A percentile compares a stretch with the other conserved stretches of the same genome.
These are phyloP conservation scores for Tamandua tetradactyla DNA, from an alignment of 2,797 vertebrate genomes.

Conservation along the genomic window DNA sequence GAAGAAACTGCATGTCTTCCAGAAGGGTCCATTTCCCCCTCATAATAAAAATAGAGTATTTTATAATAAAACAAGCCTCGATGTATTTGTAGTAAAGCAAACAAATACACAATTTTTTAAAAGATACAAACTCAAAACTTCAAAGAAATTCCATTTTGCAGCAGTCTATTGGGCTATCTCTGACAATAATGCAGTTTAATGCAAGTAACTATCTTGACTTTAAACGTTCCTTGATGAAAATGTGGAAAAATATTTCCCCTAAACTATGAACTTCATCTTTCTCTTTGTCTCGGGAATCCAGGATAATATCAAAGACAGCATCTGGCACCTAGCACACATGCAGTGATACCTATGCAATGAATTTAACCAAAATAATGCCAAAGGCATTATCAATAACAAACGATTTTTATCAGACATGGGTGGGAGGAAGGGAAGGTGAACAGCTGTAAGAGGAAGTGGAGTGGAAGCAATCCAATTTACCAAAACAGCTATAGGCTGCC, in stretches of 20 bases:
- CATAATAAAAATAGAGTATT: neutral
- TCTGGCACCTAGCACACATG: neutral
- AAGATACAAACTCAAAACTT: neutral
- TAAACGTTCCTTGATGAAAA: neutral
- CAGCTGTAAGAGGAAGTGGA: constrained; percentile 51
- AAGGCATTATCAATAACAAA: constrained; percentile 26
- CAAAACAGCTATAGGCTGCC: constrained; percentile 57
- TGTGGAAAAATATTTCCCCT: neutral
- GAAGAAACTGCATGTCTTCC: neutral
- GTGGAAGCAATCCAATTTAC: constrained; percentile 59
- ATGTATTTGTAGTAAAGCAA: constrained; percentile 6
- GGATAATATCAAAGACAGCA: neutral
- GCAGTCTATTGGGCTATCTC: neutral
- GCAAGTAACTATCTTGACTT: neutral
- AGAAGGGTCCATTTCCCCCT: neutral
- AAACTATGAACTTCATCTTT: neutral
- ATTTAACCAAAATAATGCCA: constrained; percentile 33
- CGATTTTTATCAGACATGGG: neutral
- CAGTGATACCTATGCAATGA: neutral
- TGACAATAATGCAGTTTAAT: neutral
- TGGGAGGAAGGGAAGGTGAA: constrained; percentile 18
- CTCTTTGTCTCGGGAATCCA: neutral
- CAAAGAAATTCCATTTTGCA: neutral
- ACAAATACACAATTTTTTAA: neutral
- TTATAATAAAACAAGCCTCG: constrained; percentile 5